These are phyloP conservation scores for Chrysocyon brachyurus DNA, from an alignment of 2,797 vertebrate genomes.

Conservation along the genomic window DNA sequence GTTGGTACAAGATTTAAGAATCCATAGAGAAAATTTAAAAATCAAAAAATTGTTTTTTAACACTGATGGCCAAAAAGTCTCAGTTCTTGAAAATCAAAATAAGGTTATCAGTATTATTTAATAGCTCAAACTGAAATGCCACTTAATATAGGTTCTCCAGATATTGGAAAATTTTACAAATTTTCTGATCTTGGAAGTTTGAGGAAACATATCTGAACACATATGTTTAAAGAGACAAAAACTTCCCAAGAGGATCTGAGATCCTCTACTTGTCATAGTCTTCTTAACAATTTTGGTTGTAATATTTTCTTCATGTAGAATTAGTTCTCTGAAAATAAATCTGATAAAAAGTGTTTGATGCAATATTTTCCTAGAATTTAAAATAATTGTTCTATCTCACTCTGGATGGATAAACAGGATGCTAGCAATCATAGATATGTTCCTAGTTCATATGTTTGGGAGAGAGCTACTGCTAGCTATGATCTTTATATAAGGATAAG, in stretches of 20 bases:
- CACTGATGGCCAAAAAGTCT: not conserved
- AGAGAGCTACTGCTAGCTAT: not conserved
- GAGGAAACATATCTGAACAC: not conserved
- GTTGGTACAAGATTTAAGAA: slow-evolving; percentile 11
- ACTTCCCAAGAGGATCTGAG: slow-evolving; percentile 23
- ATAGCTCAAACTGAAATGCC: not conserved
- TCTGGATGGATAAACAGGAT: not conserved
- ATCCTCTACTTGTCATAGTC: not conserved
- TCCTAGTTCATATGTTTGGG: not conserved
- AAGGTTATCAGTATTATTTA: not conserved
- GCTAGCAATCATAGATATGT: not conserved
- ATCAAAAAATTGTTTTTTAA: slow-evolving; percentile 14
- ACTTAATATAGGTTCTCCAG: not conserved
- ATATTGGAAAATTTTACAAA: not conserved
- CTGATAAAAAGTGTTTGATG: not conserved
- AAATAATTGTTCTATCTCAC: slow-evolving; percentile 37
- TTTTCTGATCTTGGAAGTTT: not conserved
- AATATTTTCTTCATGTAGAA: slow-evolving; percentile 30
- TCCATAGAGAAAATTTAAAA: not conserved
- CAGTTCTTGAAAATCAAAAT: slow-evolving; percentile 56
- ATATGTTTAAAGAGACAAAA: not conserved
- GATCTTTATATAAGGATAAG: not conserved
- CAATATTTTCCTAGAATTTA: slow-evolving; percentile 17
- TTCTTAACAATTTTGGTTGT: not conserved
- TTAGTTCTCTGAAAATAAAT: not conserved